A percentile compares a stretch with the other conserved stretches of the same genome.
These are phyloP conservation scores for Carterocephalus palaemon DNA, from an alignment of 2,888 invertebrate genomes.

Conservation along the genomic window DNA sequence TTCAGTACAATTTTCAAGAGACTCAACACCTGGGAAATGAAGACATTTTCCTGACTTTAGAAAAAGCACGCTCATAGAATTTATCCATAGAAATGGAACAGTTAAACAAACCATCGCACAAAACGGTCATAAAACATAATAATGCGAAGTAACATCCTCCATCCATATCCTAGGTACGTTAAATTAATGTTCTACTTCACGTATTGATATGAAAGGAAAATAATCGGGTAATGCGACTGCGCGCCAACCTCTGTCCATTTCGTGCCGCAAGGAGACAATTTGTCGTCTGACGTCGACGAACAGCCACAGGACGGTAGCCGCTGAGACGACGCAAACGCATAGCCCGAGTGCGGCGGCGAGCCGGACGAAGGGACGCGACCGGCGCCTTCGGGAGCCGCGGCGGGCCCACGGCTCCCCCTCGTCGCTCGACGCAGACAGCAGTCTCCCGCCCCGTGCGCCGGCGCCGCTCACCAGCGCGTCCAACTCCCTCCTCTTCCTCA, in stretches of 20 bases:
- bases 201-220: constrained; percentile 6
- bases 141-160: too few species aligned
- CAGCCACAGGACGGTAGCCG: constrained; percentile 82
- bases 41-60: too few species aligned
- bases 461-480: constrained; percentile 83
- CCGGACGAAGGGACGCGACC: constrained; percentile 75
- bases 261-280: constrained; percentile 80
- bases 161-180: too few species aligned
- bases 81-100: too few species aligned
- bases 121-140: too few species aligned
- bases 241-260: constrained; percentile 82
- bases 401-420: constrained; percentile 78
- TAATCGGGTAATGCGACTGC: background rate
- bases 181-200: background rate
- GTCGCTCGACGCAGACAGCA: constrained; percentile 80
- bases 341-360: constrained; percentile 80
- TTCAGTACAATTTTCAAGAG: too few species aligned
- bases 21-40: too few species aligned
- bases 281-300: constrained; percentile 84
- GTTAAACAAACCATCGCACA: too few species aligned
- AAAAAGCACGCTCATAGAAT: too few species aligned
- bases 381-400: constrained; percentile 53
- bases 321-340: constrained; percentile 81
- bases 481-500: constrained; percentile 86
- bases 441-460: constrained; percentile 71